Percentiles rank a stretch among this genome's conserved stretches.
Evolutionary conservation across 53 echinoderm and acorn worm genomes (phyloP).

Genomic region (Arbacia lixula): DNA sequence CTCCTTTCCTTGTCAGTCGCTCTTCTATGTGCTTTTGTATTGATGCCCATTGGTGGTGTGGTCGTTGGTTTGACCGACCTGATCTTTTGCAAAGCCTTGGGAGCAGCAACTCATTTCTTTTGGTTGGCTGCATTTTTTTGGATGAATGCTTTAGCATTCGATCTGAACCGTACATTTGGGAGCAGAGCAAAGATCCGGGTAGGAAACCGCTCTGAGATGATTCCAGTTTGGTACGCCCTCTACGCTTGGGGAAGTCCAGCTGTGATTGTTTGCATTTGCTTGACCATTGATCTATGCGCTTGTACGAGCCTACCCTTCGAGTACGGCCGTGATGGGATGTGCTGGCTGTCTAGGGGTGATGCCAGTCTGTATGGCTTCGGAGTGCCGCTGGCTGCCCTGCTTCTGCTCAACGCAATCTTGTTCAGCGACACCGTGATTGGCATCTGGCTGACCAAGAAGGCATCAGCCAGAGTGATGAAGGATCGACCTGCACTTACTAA

Average conservation of each 20-base stretch:
- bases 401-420: constrained; percentile 56
- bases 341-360: constrained; percentile 58
- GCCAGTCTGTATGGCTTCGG: constrained; percentile 63
- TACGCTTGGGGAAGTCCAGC: constrained; percentile 67
- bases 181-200: constrained; percentile 47
- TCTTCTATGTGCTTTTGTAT: constrained; percentile 53
- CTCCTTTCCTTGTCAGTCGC: constrained; percentile 61
- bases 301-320: constrained; percentile 28
- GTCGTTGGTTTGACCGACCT: neutral
- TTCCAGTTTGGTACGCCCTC: constrained; percentile 55
- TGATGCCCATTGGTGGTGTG: neutral
- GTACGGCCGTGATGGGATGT: constrained; percentile 31
- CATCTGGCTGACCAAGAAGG: constrained; percentile 44
- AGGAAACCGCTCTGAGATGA: neutral
- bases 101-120: constrained; percentile 65
- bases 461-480: constrained; percentile 32
- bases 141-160: constrained; percentile 73
- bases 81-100: constrained; percentile 55
- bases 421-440: constrained; percentile 49
- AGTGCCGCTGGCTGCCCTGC: constrained; percentile 39
- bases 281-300: constrained; percentile 54
- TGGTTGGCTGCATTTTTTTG: constrained; percentile 79
- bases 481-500: neutral
- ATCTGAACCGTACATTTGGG: constrained; percentile 80
- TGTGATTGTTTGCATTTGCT: constrained; percentile 57